phyloP scores from a whole-genome alignment of 2,888 invertebrate genomes.

The Noctua comes region DNA sequence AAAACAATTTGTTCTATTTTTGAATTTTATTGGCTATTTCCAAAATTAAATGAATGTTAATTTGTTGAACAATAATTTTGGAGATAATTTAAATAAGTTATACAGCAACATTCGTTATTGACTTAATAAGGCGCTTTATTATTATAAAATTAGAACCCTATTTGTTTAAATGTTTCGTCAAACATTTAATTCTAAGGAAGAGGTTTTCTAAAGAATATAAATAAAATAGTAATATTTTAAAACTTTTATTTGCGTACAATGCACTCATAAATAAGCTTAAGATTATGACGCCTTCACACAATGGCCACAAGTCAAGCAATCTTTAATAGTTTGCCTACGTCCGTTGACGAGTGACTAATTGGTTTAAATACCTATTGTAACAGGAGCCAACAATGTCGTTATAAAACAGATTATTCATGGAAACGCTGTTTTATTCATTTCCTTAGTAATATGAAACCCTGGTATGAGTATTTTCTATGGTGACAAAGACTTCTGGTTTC shows the following conservation, averaged over 20 bases:
- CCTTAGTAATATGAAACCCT: slow-evolving; percentile 10
- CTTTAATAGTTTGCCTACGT: slow-evolving; percentile 46
- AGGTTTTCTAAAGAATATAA: neutral
- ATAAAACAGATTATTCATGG: slow-evolving; percentile 43
- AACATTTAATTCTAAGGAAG: neutral
- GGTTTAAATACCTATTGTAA: slow-evolving; percentile 53
- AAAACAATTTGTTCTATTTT: slow-evolving; percentile 63
- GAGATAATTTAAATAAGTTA: neutral
- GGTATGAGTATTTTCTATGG: neutral
- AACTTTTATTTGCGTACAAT: slow-evolving; percentile 13
- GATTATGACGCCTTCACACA: slow-evolving; percentile 33
- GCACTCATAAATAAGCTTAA: slow-evolving; percentile 8
- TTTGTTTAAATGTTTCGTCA: neutral
- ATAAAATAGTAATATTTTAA: too few species aligned
- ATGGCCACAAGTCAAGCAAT: slow-evolving; percentile 41
- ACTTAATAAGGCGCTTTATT: neutral
- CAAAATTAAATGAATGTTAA: slow-evolving; percentile 17
- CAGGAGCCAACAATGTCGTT: slow-evolving; percentile 41
- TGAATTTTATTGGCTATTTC: slow-evolving; percentile 41
- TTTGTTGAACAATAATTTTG: slow-evolving; percentile 28
- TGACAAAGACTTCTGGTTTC: neutral
- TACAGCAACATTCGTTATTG: neutral
- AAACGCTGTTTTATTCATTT: slow-evolving; percentile 25
- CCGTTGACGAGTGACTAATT: slow-evolving; percentile 50
- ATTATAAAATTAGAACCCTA: neutral